These are phyloP conservation scores for Nibea albiflora DNA, from an alignment of 2,113 vertebrate genomes.

Conservation along the genomic window DNA sequence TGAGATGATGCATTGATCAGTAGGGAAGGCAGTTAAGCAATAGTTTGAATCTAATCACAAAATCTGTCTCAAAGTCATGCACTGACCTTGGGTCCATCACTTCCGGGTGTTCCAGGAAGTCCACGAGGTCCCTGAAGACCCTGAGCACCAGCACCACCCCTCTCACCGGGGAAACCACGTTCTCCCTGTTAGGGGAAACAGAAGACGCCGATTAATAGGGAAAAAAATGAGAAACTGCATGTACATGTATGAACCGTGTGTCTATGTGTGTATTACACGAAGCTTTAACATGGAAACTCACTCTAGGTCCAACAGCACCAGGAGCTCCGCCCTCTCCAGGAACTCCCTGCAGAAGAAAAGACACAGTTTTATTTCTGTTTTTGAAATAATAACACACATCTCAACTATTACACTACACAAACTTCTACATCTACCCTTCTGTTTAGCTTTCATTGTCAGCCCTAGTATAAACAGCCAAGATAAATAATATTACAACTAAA, in stretches of 20 bases:
- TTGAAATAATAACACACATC: neutral
- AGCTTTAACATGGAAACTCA: constrained; percentile 81
- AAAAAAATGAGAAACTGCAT: no score
- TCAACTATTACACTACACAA: no score
- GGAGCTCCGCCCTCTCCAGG: constrained; percentile 93
- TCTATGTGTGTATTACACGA: neutral
- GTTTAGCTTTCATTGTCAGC: neutral
- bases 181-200: constrained; percentile 86
- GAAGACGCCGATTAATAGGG: no score
- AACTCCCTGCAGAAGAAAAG: constrained; percentile 87
- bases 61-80: neutral
- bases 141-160: constrained; percentile 91
- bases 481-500: neutral
- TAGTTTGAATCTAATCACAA: neutral
- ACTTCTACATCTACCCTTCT: no score
- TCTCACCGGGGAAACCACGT: constrained; percentile 97
- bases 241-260: neutral
- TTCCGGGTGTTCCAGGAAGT: constrained; percentile 96
- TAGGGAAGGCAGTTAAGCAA: neutral
- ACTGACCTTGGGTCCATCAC: constrained; percentile 95
- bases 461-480: neutral
- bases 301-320: constrained; percentile 92
- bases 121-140: constrained; percentile 95
- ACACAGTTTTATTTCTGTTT: neutral
- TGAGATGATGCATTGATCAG: neutral